Base-by-base conservation (phyloP, 2,888 invertebrate species). In the Julus scandinavius region DNA sequence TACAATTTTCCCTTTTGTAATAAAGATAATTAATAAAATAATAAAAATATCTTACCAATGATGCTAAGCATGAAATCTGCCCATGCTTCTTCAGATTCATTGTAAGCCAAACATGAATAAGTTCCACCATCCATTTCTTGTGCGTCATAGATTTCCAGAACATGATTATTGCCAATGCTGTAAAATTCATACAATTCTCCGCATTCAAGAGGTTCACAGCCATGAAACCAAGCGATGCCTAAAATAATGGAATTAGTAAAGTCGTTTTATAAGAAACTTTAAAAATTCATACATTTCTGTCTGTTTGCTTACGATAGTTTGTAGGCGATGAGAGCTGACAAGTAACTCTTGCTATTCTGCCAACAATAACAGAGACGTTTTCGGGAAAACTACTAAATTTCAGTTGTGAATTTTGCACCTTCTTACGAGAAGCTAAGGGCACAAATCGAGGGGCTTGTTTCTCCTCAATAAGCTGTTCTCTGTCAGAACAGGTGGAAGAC, bases 81-180 rank as follows among this genome's bases (percentile, higher is more conserved):
- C 90, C 91, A 91, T 89, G 90, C 91, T 58, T 90, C 89, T 88
- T 90, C 90, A 87, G 90, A 90, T 72, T 89, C 89, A 86, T 90
- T 90, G 84, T 89, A 90, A 17, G 90, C 90, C 9, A 90, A 89
- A 38, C 92, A 91, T 40, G 91, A 91, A 90, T 92, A 92, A 83
- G 91, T 91, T 80, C 92, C 92, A 83, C 91, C 90, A 87, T 91
- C 91, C 29, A 89, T 86, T 80, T 90, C 89, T 80, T 90, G 89
- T 3, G 90, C 90, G 80, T 90, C 90, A 88, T 91, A 91, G 45
- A 91, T 89, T 86, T 91, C 90, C 50, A 91, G 89, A 45, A 90
- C 90, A 87, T 90, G 89, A n/a, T 86, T 86, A n/a, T 89, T 89
- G 29, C 89, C 89, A 49, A 84, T 50, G 87, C 87, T 87, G 17